A percentile compares a stretch with the other conserved stretches of the same genome.
Evolutionary conservation across 2,888 invertebrate genomes (phyloP).

Genomic region (Phymatocera aterrima): DNA sequence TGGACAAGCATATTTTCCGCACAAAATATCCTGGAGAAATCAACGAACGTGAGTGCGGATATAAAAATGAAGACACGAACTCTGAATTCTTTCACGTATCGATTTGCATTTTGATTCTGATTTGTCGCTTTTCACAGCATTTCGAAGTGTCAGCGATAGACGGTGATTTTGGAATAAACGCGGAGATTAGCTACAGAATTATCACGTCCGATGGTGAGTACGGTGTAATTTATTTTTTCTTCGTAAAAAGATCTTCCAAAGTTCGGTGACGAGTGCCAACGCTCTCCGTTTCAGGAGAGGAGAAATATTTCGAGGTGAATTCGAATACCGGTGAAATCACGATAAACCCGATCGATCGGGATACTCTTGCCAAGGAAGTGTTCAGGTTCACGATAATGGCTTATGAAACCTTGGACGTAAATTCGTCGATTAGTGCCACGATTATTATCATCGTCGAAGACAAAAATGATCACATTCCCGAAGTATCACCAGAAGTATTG

Average conservation of each 20-base stretch:
- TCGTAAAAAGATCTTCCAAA: too few relatives aligned
- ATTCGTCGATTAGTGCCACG: conserved; percentile 53
- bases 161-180: conserved; percentile 79
- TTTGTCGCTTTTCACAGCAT: conserved; percentile 19
- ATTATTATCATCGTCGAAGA: conserved; percentile 75
- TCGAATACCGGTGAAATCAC: conserved; percentile 62
- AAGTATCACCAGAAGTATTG: conserved; percentile 71
- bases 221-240: too few relatives aligned
- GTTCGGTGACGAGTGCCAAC: background rate
- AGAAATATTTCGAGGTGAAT: conserved; percentile 63
- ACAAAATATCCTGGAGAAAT: conserved; percentile 78
- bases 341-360: conserved; percentile 71
- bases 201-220: conserved; percentile 66
- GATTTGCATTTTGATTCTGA: background rate
- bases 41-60: conserved; percentile 61
- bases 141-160: conserved; percentile 79
- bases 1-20: conserved; percentile 79
- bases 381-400: conserved; percentile 67
- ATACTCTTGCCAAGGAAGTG: conserved; percentile 60
- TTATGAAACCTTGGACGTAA: conserved; percentile 63
- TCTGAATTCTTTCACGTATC: too few relatives aligned
- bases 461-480: conserved; percentile 83
- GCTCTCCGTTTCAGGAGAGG: conserved; percentile 68
- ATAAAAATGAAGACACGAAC: background rate
- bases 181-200: conserved; percentile 76